Evolutionary conservation across 2,797 vertebrate genomes (phyloP), one percentile per base, ranked within the genome.

Genomic region (Tamandua tetradactyla): DNA sequence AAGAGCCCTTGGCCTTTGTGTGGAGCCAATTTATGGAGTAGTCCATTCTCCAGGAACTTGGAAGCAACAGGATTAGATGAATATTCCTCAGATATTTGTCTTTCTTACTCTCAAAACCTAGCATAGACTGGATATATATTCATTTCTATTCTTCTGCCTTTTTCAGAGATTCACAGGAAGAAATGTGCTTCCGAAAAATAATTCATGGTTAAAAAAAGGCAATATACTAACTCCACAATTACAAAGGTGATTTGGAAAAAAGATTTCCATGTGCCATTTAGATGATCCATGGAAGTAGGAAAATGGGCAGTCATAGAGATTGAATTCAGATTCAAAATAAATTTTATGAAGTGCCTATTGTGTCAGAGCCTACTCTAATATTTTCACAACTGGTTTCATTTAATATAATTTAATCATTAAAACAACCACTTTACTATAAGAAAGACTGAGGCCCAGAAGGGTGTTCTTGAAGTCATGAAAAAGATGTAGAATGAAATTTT

Each of bases 321-420:
- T 30, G 92, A 40, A 55, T 55, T 75, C n/a, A 80, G 11, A 85
- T 64, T 87, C 32, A 89, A 64, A 86, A 87, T 74, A 27, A 64
- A 27, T 94, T 81, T 75, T 40, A 76, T 81, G 10, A 74, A 87
- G 55, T 52, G 22, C 5, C 35, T 52, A 44, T 3, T 79, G 14
- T 87, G 7, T 42, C 7, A 80, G 61, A 15, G 25, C 75, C 18
- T 57, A 25, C 44, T 9, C 18, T 40, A 75, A 87, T 25, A 69
- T 2, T 40, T 79, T 88, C 74, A 90, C 42, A 84, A 55, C 95
- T 71, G 6, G 71, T 68, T 88, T n/a, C 12, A 83, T 75, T 69
- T 64, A 78, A 82, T 59, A 71, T 35, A 37, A 69, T 87, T 89
- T 79, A 82, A 66, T 55, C 32, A 44, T 89, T 80, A 94, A 86